phyloP scores from a whole-genome alignment of 2,113 vertebrate species.

The Cheilinus undulatus region DNA sequence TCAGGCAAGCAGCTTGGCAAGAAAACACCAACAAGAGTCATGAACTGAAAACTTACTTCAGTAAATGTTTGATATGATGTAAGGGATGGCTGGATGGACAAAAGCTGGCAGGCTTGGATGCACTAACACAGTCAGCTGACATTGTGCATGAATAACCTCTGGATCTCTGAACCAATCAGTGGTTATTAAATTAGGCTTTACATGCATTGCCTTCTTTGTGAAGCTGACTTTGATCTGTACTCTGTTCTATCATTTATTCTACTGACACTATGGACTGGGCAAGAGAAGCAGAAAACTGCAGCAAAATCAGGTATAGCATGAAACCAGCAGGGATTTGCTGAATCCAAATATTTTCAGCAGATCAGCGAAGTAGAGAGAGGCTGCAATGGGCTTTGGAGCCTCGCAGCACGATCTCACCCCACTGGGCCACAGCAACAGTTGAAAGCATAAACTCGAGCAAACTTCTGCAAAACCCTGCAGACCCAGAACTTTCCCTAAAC shows the following conservation, averaged over 20 bases:
- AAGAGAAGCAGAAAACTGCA: conserved; percentile 21
- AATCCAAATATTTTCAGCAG: conserved; percentile 59
- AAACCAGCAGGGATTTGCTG: conserved; percentile 43
- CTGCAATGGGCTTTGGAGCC: conserved; percentile 40
- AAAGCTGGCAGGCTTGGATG: no score
- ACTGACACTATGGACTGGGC: conserved; percentile 2
- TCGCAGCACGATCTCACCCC: conserved; percentile 40
- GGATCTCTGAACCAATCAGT: neutral
- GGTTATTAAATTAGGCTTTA: conserved; percentile 3
- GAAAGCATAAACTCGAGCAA: conserved; percentile 41
- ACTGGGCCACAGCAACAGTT: conserved; percentile 37
- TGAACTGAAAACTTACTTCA: no score
- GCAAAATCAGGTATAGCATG: conserved; percentile 25
- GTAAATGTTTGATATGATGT: no score
- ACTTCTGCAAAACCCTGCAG: conserved; percentile 29
- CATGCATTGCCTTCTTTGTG: neutral
- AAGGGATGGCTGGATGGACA: no score
- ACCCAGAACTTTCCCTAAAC: conserved; percentile 27
- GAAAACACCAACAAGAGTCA: no score
- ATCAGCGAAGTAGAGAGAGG: conserved; percentile 47
- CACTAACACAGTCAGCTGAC: no score
- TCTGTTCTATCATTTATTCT: conserved; percentile 16
- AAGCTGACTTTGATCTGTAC: no score
- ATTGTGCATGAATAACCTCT: no score
- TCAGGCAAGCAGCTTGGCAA: no score